These are phyloP conservation scores for Taenaris catops DNA, from an alignment of 2,888 invertebrate species.

Conservation along the genomic window DNA sequence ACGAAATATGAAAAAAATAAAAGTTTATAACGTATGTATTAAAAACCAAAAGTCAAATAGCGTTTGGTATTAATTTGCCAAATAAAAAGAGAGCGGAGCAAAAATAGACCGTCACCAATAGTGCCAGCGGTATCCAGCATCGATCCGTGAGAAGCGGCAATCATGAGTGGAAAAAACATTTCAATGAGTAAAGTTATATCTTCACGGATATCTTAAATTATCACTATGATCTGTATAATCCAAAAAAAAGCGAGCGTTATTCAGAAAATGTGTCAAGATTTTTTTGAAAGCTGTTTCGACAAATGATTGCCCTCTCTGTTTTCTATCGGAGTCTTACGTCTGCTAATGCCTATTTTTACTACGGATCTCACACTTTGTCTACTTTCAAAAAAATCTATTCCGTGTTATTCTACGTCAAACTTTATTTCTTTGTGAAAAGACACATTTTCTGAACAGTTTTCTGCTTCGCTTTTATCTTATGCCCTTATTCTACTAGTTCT, in stretches of 20 bases:
- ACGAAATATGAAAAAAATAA: no score
- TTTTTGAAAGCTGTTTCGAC: constrained; percentile 78
- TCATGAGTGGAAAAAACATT: constrained; percentile 79
- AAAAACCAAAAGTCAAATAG: constrained; percentile 48
- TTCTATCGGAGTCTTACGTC: constrained; percentile 37
- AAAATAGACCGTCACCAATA: constrained; percentile 61
- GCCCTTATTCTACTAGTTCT: constrained; percentile 33
- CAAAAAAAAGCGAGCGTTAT: constrained; percentile 61
- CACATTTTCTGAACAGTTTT: constrained; percentile 89
- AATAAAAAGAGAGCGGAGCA: constrained; percentile 29
- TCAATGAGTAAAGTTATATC: constrained; percentile 55
- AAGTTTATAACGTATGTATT: no score
- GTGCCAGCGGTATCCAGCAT: constrained; percentile 70
- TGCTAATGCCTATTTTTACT: constrained; percentile 57
- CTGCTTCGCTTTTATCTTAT: constrained; percentile 44
- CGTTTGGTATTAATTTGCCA: constrained; percentile 40
- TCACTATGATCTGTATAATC: constrained; percentile 24
- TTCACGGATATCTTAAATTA: constrained; percentile 34
- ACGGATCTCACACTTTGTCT: constrained; percentile 74
- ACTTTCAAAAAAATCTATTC: constrained; percentile 82
- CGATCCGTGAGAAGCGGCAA: constrained; percentile 77
- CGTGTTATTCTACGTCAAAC: constrained; percentile 57
- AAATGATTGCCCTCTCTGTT: constrained; percentile 72
- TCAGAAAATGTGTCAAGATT: constrained; percentile 87
- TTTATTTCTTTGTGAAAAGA: constrained; percentile 83